These are phyloP conservation scores for Pseudochromis fuscus DNA, from an alignment of 2,797 vertebrate species.

Conservation along the genomic window DNA sequence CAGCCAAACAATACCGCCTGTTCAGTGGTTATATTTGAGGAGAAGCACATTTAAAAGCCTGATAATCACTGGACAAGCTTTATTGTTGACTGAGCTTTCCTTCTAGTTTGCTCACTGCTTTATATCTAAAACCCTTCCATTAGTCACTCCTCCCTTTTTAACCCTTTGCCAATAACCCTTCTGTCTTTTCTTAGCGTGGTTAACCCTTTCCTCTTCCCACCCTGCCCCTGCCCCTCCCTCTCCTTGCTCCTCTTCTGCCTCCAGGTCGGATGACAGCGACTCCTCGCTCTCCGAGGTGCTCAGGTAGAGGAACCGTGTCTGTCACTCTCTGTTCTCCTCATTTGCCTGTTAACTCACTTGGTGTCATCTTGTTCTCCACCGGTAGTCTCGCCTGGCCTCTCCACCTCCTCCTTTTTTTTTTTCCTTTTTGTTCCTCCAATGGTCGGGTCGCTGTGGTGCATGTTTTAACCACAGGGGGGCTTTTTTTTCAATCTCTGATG, in stretches of 20 bases:
- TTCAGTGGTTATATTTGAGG: constrained; percentile 35
- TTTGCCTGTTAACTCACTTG: constrained; percentile 83
- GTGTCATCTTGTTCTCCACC: constrained; percentile 70
- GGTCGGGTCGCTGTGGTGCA: constrained; percentile 74
- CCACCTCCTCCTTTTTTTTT: constrained; percentile 17
- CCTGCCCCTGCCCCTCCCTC: constrained; percentile 52
- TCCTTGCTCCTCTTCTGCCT: constrained; percentile 94
- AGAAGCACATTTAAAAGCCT: constrained; percentile 6
- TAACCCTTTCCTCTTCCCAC: constrained; percentile 80
- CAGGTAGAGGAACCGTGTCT: constrained; percentile 95
- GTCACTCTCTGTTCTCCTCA: constrained; percentile 79
- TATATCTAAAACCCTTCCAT: constrained; percentile 55
- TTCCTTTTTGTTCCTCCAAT: constrained; percentile 4
- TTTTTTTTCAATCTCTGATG: constrained; percentile 43
- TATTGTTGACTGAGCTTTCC: constrained; percentile 58
- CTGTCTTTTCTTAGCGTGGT: constrained; percentile 77
- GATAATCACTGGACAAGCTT: constrained; percentile 47
- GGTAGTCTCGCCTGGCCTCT: constrained; percentile 47
- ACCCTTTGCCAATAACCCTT: constrained; percentile 78
- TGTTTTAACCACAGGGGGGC: constrained; percentile 64
- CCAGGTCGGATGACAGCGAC: constrained; percentile 99
- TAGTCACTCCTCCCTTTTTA: constrained; percentile 62
- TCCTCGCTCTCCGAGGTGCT: constrained; percentile 99
- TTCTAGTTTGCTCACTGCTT: constrained; percentile 61
- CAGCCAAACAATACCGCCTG: constrained; percentile 51